These are phyloP conservation scores for Alaudala cheleensis DNA, from an alignment of 2,113 vertebrate genomes.

Conservation along the genomic window DNA sequence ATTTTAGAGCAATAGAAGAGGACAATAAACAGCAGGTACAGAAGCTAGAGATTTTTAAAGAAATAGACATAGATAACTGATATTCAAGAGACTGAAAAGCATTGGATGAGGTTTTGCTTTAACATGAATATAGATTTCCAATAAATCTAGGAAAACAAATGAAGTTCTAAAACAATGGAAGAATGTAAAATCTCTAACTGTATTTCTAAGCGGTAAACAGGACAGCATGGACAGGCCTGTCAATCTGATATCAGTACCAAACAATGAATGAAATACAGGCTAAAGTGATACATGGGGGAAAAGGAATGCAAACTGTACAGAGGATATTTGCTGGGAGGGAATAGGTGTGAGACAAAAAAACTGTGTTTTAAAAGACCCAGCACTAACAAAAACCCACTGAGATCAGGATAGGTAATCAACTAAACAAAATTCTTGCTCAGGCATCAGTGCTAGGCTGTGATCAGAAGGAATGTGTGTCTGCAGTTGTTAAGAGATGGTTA, in stretches of 20 bases:
- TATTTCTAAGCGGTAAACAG: slow-evolving; percentile 25
- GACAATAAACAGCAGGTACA: background rate
- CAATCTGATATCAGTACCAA: background rate
- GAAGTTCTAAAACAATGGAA: slow-evolving; percentile 19
- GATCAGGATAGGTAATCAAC: background rate
- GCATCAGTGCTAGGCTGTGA: background rate
- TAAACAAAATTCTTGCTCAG: background rate
- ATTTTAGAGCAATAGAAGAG: background rate
- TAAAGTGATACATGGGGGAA: background rate
- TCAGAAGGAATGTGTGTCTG: background rate
- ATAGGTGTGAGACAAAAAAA: background rate
- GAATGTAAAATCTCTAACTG: background rate
- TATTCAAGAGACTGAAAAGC: background rate
- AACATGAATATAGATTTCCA: slow-evolving; percentile 30
- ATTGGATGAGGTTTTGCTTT: background rate
- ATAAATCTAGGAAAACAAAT: slow-evolving; percentile 36
- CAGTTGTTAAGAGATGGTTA: background rate
- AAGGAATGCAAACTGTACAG: background rate
- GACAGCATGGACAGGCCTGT: background rate
- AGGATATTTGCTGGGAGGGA: background rate
- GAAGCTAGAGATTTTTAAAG: slow-evolving; percentile 1
- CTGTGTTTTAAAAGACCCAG: background rate
- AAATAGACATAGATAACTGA: background rate
- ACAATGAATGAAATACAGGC: background rate
- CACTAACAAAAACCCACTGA: background rate